Evolutionary conservation across 2,113 vertebrate genomes (phyloP).

Genomic region (Picathartes gymnocephalus): DNA sequence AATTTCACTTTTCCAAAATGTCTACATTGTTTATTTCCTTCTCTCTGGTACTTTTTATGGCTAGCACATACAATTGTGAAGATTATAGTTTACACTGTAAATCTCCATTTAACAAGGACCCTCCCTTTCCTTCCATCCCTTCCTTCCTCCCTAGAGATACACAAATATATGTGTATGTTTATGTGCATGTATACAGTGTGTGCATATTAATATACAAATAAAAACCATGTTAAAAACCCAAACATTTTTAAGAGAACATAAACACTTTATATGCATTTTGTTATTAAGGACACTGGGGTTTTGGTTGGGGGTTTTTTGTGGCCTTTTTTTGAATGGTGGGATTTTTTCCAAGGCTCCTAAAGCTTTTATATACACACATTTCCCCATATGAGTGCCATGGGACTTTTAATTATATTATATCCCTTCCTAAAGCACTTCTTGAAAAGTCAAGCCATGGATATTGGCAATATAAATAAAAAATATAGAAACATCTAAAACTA

Average conservation of each 20-base stretch:
- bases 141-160: not conserved
- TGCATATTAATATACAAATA: not conserved
- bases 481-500: not conserved
- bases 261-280: not conserved
- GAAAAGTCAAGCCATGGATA: not conserved
- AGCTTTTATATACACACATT: not conserved
- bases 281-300: not conserved
- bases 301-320: not conserved
- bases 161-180: not conserved
- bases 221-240: not conserved
- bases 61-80: not conserved
- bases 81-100: not conserved
- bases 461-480: not conserved
- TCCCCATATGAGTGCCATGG: not conserved
- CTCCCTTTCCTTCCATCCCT: not conserved
- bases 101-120: not conserved
- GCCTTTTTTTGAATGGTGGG: fast-evolving
- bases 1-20: not conserved
- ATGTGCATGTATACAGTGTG: not conserved
- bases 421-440: not conserved
- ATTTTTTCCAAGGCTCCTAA: not conserved
- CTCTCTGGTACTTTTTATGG: not conserved
- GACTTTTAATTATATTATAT: not conserved
- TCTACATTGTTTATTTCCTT: not conserved
- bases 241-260: not conserved